Conservation (phyloP, 2,888 invertebrate species). For the Melanostoma scalare region DNA sequence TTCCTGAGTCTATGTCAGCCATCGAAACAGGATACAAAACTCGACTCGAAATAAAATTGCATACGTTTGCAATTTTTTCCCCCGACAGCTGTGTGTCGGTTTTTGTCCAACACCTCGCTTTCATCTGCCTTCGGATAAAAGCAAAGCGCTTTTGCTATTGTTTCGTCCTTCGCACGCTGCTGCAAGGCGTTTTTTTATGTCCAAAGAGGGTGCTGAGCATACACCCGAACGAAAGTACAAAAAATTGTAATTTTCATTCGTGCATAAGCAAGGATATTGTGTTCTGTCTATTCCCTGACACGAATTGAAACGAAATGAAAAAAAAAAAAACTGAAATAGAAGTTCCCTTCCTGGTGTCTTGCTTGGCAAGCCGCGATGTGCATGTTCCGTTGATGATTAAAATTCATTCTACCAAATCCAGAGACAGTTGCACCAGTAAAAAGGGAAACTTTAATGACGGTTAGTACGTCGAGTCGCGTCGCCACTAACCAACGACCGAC, state of each 20-base stretch:
- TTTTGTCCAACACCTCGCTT: slow-evolving; percentile 28
- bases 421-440: background rate
- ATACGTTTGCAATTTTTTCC: slow-evolving; percentile 32
- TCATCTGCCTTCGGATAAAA: slow-evolving; percentile 40
- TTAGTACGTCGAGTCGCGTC: background rate
- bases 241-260: slow-evolving; percentile 19
- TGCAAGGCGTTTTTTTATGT: slow-evolving; percentile 27
- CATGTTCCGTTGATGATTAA: slow-evolving; percentile 25
- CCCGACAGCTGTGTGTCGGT: slow-evolving; percentile 34
- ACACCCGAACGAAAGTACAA: background rate
- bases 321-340: slow-evolving; percentile 16
- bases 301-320: slow-evolving; percentile 8
- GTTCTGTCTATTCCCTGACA: slow-evolving; percentile 1
- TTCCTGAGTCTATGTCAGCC: slow-evolving; percentile 53
- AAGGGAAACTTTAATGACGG: background rate
- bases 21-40: slow-evolving; percentile 39
- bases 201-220: background rate
- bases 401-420: slow-evolving; percentile 3
- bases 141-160: slow-evolving; percentile 43
- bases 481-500: too few species aligned
- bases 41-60: slow-evolving; percentile 25
- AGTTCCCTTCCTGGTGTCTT: slow-evolving; percentile 14
- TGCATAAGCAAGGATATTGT: slow-evolving; percentile 23
- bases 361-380: slow-evolving; percentile 8
- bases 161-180: slow-evolving; percentile 27